phyloP scores from a whole-genome alignment of 2,888 invertebrate genomes.

The Stenodema calcarata region DNA sequence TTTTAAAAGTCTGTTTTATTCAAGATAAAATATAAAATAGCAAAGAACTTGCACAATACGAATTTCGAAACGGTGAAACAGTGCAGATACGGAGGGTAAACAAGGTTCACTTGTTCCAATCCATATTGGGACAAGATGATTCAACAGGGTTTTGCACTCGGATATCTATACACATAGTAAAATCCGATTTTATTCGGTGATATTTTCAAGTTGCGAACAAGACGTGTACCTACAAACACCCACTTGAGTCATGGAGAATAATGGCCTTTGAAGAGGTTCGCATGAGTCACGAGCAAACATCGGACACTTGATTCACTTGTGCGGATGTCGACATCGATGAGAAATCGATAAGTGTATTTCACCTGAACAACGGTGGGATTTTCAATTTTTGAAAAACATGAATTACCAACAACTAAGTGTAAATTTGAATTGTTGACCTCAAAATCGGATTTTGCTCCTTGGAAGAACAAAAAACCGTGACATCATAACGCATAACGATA shows the following conservation, averaged over 20 bases:
- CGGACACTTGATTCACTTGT: no score
- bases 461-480: no score
- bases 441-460: no score
- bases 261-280: background rate
- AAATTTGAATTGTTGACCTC: no score
- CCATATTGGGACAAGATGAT: background rate
- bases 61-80: background rate
- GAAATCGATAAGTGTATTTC: no score
- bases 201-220: background rate
- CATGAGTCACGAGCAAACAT: background rate
- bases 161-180: background rate
- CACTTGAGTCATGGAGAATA: background rate
- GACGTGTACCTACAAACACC: background rate
- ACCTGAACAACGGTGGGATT: no score
- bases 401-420: no score
- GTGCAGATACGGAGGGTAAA: background rate
- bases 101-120: background rate
- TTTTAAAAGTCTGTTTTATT: no score
- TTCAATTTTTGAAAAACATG: no score
- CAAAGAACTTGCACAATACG: background rate
- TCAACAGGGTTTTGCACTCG: background rate
- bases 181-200: background rate
- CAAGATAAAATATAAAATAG: background rate
- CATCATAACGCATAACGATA: no score
- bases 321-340: no score